Evolutionary conservation across 2,888 invertebrate species (phyloP).

Genomic region (Neoascia interrupta): DNA sequence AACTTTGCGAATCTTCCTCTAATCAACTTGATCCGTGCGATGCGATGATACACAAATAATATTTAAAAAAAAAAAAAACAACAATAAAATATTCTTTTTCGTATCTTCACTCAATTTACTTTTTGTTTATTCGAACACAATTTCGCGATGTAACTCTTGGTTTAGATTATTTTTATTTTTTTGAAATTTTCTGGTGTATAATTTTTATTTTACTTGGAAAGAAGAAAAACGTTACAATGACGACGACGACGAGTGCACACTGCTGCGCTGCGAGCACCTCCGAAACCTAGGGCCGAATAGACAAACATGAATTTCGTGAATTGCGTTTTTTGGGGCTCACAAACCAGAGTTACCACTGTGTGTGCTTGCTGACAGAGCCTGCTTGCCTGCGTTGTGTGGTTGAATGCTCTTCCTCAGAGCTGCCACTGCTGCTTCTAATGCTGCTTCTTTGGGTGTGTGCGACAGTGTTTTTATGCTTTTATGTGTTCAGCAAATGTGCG

Average conservation of each 20-base stretch:
- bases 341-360: conserved; percentile 72
- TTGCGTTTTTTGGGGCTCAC: conserved; percentile 78
- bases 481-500: conserved; percentile 16
- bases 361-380: conserved; percentile 48
- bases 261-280: conserved; percentile 79
- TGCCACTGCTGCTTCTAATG: conserved; percentile 48
- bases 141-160: conserved; percentile 50
- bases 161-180: conserved; percentile 34
- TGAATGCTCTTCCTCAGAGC: conserved; percentile 66
- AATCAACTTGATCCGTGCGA: neutral
- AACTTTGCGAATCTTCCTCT: conserved; percentile 17
- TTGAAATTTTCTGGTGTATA: conserved; percentile 49
- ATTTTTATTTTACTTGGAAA: conserved; percentile 69
- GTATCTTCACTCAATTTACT: conserved; percentile 54
- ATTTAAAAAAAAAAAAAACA: conserved; percentile 6
- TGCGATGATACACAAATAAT: neutral
- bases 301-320: conserved; percentile 79
- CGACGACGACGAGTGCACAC: conserved; percentile 76
- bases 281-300: conserved; percentile 81
- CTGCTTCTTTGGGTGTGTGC: conserved; percentile 38
- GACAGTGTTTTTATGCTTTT: conserved; percentile 34
- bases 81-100: neutral
- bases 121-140: conserved; percentile 63
- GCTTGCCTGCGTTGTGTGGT: conserved; percentile 54
- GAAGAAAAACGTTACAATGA: conserved; percentile 74